Percentiles rank a stretch among this genome's conserved stretches.
These are phyloP conservation scores for Chlamydotis undulata DNA, from an alignment of 2,113 vertebrate species.

Conservation along the genomic window DNA sequence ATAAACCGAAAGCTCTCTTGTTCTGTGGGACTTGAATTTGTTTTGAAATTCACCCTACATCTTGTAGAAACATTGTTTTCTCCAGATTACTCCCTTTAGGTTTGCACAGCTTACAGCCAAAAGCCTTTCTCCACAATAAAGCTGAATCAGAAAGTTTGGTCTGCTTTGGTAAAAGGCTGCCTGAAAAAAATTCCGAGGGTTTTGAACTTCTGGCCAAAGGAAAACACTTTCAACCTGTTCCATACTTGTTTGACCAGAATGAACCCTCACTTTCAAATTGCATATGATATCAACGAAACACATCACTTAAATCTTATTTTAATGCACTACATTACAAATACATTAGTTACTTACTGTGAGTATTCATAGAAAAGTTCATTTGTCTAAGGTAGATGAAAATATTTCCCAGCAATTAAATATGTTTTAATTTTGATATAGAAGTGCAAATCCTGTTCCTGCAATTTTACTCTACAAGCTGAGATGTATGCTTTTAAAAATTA, in stretches of 20 bases:
- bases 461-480: not conserved
- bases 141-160: not conserved
- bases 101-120: not conserved
- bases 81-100: not conserved
- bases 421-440: conserved; percentile 5
- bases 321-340: not conserved
- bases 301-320: not conserved
- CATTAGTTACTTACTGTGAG: not conserved
- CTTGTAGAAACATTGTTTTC: not conserved
- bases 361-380: not conserved
- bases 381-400: not conserved
- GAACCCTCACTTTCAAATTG: not conserved
- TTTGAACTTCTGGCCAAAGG: not conserved
- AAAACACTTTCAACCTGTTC: not conserved
- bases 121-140: not conserved
- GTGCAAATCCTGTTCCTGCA: not conserved
- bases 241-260: not conserved
- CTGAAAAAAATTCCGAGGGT: not conserved
- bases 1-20: not conserved
- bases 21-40: not conserved
- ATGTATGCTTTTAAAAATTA: not conserved
- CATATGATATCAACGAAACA: not conserved
- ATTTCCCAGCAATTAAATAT: not conserved
- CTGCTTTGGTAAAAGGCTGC: not conserved
- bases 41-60: not conserved